phyloP scores from a whole-genome alignment of 2,113 vertebrate genomes.

The Scortum barcoo region DNA sequence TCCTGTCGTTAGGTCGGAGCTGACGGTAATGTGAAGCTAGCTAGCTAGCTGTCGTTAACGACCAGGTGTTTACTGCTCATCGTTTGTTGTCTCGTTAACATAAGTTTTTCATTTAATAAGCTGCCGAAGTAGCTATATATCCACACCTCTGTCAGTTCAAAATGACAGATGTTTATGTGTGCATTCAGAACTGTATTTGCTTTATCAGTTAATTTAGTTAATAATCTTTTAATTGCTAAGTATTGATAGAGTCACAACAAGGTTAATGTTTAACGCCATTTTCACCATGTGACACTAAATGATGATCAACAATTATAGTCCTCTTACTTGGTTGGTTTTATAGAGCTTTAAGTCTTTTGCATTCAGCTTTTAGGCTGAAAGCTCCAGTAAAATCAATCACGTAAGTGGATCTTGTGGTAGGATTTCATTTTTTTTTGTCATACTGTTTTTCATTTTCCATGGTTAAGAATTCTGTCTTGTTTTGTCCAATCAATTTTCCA shows the following conservation, averaged over 20 bases:
- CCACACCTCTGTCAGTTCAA: too few relatives aligned
- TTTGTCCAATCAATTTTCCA: background rate
- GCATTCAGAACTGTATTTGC: background rate
- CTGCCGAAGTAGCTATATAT: background rate
- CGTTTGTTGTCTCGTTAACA: background rate
- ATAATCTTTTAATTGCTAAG: background rate
- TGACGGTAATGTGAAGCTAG: conserved; percentile 14
- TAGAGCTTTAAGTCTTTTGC: too few relatives aligned
- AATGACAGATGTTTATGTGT: background rate
- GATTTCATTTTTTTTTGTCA: background rate
- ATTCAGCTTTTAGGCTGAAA: background rate
- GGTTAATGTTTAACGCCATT: too few relatives aligned
- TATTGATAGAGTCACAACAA: background rate
- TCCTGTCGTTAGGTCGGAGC: background rate
- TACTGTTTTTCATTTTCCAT: background rate
- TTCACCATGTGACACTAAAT: too few relatives aligned
- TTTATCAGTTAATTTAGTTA: background rate
- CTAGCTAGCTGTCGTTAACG: conserved; percentile 19
- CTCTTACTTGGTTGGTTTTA: too few relatives aligned
- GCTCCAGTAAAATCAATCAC: background rate
- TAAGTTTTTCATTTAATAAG: background rate
- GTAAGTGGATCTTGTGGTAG: background rate
- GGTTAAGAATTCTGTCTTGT: background rate
- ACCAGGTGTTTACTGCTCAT: too few relatives aligned
- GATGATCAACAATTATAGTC: too few relatives aligned